Base-by-base conservation (phyloP, 1,140 invertebrate species). In the Delia radicum region DNA sequence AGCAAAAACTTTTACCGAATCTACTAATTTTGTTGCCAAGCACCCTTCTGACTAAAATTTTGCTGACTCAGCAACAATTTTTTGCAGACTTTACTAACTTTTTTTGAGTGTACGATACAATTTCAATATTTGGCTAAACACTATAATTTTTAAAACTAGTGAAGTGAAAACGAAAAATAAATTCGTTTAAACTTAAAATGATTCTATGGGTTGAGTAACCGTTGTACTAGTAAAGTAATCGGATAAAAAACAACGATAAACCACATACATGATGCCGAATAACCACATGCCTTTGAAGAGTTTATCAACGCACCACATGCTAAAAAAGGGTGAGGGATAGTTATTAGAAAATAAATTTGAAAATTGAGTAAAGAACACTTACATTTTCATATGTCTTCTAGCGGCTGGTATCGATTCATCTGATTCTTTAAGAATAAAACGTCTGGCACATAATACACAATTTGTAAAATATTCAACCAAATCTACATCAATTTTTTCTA, bases 381-480 rank as follows among this genome's bases (percentile, higher is more conserved):
- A 94, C 93, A 94, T 82, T 88, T 88, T 90, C 90, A 95, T 92
- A 81, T 95, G 94, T 48, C 93, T 88, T 75, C 90, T 89, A 18
- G 94, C 94, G 12, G 93, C 92, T 13, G 95, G 94, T 28, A 97
- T 83, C 2, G 94, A 94, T 62, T 93, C 92, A 46, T 94, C 93
- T n/a, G 89, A 90, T 82, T 96, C 95, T 77, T 95, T 94, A 0
- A 96, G 86, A 74, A 96, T 92, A 79, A 92, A 94, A 48, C 93
- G 87, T 63, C 95, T 88, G 0, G 93, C 92, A 2, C 92, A 89
- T 79, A 90, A 87, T 67, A 93, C 91, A 81, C 93, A 94, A 78
- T 91, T 87, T 74, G 91, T 91, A 79, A 95, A 94, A 80, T 95
- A 95, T 6, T 89, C 89, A 21, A 90, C 88, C 75, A 94, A 88